These are phyloP conservation scores for Siphlonurus alternatus DNA, from an alignment of 2,888 invertebrate species.

Conservation along the genomic window DNA sequence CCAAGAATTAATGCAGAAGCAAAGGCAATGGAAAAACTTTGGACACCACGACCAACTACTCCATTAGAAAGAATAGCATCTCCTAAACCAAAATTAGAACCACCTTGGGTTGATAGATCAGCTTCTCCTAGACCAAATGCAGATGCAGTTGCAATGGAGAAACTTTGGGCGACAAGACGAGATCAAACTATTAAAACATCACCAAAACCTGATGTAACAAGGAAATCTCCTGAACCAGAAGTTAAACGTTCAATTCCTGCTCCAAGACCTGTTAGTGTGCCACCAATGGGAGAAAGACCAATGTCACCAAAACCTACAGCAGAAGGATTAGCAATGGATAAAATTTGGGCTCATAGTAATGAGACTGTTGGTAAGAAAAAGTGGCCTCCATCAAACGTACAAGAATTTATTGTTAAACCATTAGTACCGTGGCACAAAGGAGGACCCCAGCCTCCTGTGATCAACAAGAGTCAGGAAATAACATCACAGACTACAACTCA, in stretches of 20 bases:
- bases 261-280: conserved; percentile 18
- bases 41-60: conserved; percentile 11
- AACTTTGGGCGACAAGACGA: conserved; percentile 21
- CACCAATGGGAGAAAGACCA: conserved; percentile 20
- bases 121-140: conserved; percentile 24
- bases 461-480: neutral
- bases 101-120: conserved; percentile 10
- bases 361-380: conserved; percentile 30
- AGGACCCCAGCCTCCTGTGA: neutral
- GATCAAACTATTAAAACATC: neutral
- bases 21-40: conserved; percentile 24
- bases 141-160: conserved; percentile 25
- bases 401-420: neutral
- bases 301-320: conserved; percentile 37
- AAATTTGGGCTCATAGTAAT: conserved; percentile 40
- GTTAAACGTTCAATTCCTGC: conserved; percentile 7
- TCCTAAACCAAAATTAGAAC: neutral
- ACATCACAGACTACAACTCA: neutral
- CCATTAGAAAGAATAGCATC: conserved; percentile 3
- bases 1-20: conserved; percentile 21
- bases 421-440: neutral
- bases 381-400: conserved; percentile 29
- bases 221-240: conserved; percentile 14
- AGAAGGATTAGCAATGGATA: conserved; percentile 48
- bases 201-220: no score